phyloP scores from a whole-genome alignment of 1,140 invertebrate genomes.

The Trialeurodes vaporariorum region DNA sequence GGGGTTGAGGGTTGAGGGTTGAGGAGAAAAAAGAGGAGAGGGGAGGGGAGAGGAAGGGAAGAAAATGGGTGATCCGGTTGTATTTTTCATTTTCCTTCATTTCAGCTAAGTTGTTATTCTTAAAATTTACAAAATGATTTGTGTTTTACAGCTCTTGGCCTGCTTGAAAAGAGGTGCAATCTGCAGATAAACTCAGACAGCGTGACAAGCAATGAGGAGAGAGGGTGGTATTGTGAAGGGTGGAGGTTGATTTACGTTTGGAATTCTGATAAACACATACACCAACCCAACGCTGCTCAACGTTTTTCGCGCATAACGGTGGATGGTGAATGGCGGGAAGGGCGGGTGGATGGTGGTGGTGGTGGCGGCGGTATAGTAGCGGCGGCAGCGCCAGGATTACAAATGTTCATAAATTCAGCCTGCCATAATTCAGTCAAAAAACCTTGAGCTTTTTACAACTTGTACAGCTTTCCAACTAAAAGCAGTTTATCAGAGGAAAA shows the following conservation, averaged over 20 bases:
- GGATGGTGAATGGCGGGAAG: background rate
- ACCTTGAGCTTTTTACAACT: background rate
- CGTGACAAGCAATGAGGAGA: background rate
- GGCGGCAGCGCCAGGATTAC: background rate
- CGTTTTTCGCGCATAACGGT: too few relatives aligned
- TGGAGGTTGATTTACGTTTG: background rate
- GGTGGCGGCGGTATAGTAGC: background rate
- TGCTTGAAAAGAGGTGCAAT: background rate
- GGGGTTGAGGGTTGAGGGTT: background rate
- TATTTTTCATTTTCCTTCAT: background rate
- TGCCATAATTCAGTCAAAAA: background rate
- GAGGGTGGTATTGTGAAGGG: background rate
- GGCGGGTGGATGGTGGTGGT: too few relatives aligned
- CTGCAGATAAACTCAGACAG: background rate
- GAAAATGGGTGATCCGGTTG: background rate
- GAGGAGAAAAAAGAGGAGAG: background rate
- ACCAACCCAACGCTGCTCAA: too few relatives aligned
- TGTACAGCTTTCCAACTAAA: background rate
- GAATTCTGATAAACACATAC: background rate
- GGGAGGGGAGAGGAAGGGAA: background rate
- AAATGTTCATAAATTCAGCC: background rate
- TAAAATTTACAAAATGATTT: slow-evolving; percentile 1
- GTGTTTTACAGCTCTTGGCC: background rate
- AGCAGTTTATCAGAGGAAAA: background rate
- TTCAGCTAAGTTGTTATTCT: background rate